Conservation (phyloP, 2,113 vertebrate genomes). For the Sceloporus tristichus region DNA sequence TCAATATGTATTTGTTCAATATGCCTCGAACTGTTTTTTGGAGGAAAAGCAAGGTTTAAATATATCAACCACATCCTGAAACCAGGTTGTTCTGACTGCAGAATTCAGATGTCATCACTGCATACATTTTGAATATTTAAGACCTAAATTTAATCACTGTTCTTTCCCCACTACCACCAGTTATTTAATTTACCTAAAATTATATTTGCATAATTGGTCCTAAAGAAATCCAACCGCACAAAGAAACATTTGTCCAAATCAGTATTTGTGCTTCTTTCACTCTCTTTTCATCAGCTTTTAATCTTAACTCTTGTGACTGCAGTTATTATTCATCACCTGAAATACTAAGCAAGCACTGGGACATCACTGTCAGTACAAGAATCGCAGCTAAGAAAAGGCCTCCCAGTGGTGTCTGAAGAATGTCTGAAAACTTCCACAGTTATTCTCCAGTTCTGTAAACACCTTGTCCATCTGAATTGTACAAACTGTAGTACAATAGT, state of each 20-base stretch:
- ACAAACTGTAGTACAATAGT: background rate
- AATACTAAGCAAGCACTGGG: conserved; percentile 41
- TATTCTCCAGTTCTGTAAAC: conserved; percentile 24
- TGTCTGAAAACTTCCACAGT: conserved; percentile 28
- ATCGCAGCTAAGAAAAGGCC: background rate
- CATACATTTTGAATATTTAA: background rate
- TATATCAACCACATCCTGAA: background rate
- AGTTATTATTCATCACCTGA: conserved; percentile 26
- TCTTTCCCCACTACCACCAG: background rate
- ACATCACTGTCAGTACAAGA: background rate
- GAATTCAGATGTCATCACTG: background rate
- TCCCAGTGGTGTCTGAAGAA: background rate
- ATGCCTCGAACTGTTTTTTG: too few species aligned
- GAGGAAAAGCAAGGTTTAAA: too few species aligned
- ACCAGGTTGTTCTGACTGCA: background rate
- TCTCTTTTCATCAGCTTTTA: conserved; percentile 17
- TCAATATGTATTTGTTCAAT: too few species aligned
- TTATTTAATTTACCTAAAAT: background rate
- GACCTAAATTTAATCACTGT: background rate
- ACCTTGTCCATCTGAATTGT: background rate
- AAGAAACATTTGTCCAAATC: background rate
- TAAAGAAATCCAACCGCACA: background rate
- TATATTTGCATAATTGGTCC: background rate
- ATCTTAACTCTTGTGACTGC: conserved; percentile 20
- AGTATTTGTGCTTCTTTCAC: background rate